Percentiles rank a stretch among this genome's conserved stretches.
These are phyloP conservation scores for Sinocyclocheilus maitianheensis DNA, from an alignment of 2,113 vertebrate genomes.

Conservation along the genomic window DNA sequence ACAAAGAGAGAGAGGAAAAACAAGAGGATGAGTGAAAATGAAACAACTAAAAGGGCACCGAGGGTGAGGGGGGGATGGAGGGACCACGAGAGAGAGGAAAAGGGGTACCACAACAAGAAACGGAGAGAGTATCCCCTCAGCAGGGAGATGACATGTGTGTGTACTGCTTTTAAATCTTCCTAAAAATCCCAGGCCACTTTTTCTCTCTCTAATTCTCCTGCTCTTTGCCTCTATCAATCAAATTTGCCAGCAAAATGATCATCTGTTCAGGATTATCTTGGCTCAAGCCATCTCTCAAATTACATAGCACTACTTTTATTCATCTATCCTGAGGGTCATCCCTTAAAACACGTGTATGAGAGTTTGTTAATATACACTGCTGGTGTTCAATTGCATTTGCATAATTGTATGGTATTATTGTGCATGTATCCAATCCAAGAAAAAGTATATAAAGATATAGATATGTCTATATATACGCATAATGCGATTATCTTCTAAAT, in stretches of 20 bases:
- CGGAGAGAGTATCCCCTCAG: background rate
- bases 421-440: constrained; percentile 64
- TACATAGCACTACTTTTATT: constrained; percentile 79
- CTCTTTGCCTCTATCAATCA: constrained; percentile 72
- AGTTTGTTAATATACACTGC: constrained; percentile 55
- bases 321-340: constrained; percentile 75
- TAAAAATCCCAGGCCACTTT: constrained; percentile 48
- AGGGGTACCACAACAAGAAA: constrained; percentile 55
- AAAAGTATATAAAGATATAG: constrained; percentile 65
- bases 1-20: constrained; percentile 52
- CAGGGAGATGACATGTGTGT: constrained; percentile 16
- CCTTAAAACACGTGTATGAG: constrained; percentile 60
- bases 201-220: constrained; percentile 35
- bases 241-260: constrained; percentile 78
- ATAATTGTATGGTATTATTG: constrained; percentile 75
- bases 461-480: constrained; percentile 38
- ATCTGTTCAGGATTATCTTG: constrained; percentile 81
- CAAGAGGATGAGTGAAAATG: constrained; percentile 57
- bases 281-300: constrained; percentile 79
- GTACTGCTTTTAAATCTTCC: constrained; percentile 27
- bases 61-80: constrained; percentile 43
- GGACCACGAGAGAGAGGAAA: constrained; percentile 47
- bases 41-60: constrained; percentile 51
- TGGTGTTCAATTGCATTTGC: constrained; percentile 62
- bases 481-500: constrained; percentile 61